These are phyloP conservation scores for Tachystola acroxantha DNA, from an alignment of 2,888 invertebrate species.

Conservation along the genomic window DNA sequence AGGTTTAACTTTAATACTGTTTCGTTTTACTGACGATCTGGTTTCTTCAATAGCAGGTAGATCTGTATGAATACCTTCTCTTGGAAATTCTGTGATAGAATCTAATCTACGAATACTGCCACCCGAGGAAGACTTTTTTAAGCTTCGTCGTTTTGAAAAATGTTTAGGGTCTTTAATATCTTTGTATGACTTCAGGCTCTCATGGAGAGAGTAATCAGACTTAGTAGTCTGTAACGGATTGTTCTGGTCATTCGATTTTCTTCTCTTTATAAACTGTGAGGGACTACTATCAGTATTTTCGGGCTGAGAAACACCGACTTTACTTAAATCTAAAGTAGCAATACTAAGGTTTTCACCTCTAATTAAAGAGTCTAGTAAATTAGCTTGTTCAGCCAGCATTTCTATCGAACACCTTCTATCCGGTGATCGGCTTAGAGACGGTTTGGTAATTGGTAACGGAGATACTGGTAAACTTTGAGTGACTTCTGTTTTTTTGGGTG, in stretches of 20 bases:
- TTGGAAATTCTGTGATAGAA: conserved; percentile 65
- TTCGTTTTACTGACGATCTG: conserved; percentile 38
- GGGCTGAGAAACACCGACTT: conserved; percentile 43
- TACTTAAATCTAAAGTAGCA: conserved; percentile 60
- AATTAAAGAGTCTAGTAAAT: conserved; percentile 70
- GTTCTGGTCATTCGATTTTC: conserved; percentile 27
- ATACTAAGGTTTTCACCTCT: conserved; percentile 73
- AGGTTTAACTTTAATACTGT: conserved; percentile 21
- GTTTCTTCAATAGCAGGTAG: conserved; percentile 70
- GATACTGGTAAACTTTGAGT: conserved; percentile 20
- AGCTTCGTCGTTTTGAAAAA: conserved; percentile 46
- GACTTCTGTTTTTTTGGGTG: conserved; percentile 14
- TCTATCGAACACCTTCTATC: conserved; percentile 78
- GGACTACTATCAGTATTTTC: conserved; percentile 21
- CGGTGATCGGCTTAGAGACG: conserved; percentile 35
- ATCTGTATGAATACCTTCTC: conserved; percentile 31
- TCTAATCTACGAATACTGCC: conserved; percentile 61
- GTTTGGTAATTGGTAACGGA: conserved; percentile 15
- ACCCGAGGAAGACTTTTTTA: conserved; percentile 66
- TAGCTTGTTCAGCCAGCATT: conserved; percentile 76
- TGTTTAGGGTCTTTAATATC: conserved; percentile 31
- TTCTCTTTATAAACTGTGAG: conserved; percentile 25
- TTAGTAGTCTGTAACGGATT: conserved; percentile 59
- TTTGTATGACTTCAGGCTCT: conserved; percentile 41
- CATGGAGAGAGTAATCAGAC: conserved; percentile 66